Base-by-base conservation (phyloP, 2,888 invertebrate species). In the Blera fallax region DNA sequence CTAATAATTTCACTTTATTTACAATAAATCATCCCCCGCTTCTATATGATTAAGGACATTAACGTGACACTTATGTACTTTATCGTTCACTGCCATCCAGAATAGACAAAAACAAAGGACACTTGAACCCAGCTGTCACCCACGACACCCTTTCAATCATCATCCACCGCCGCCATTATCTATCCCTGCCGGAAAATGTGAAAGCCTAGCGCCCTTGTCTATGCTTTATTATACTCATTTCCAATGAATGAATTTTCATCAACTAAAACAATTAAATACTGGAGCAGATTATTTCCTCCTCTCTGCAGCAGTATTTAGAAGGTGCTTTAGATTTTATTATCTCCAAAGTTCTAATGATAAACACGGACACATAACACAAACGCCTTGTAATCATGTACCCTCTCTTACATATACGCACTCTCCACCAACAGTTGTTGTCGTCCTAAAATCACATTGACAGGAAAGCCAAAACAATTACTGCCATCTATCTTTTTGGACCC, bases 161-260 rank as follows among this genome's bases (percentile, higher is more conserved):
- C 50, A 54, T 24, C 21, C 64, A 34, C 54, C 48, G 45, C 34
- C 43, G 14, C 11, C 10, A 5, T 34, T 40, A 34, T 14, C 52
- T 29, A 11, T 10, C n/a, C 27, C 54, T 24, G 16, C 56, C 11
- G 34, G 40, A 77, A 69, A 58, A 72, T 70, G 21, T 62, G 67
- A 67, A 60, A 78, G 54, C 29, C 50, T 40, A 62, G 65, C 62
- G 67, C 48, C 65, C 69, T 77, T 80, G 67, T 45, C 7, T 27
- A 45, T 40, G 56, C 64, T 69, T 74, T 80, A 84, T 84, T 84
- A 74, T 58, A 69, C 69, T 70, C 84, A 84, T 84, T 84, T 84
- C 80, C 84, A 70, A 84, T 84, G 80, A 80, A 84, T 80, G 80
- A 64, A 80, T 80, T 84, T 84, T 84, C 84, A 84, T 84, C 84